These are phyloP conservation scores for Crotalus viridis DNA, from an alignment of 2,113 vertebrate genomes.

Conservation along the genomic window DNA sequence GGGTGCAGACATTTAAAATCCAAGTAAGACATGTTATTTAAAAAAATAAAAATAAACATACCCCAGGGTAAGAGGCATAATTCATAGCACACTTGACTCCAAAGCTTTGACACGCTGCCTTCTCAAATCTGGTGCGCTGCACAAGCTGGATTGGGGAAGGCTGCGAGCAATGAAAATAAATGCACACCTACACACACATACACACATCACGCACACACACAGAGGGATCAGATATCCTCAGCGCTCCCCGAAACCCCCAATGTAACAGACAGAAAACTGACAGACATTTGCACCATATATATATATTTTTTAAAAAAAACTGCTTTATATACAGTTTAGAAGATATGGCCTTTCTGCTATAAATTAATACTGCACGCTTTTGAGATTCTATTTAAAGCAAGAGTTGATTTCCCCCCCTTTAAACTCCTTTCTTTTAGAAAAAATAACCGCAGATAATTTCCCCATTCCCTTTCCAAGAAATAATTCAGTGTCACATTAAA, in stretches of 20 bases:
- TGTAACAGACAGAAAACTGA: constrained; percentile 72
- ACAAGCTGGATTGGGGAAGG: constrained; percentile 57
- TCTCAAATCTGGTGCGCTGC: background rate
- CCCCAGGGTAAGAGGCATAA: constrained; percentile 72
- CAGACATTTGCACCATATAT: constrained; percentile 74
- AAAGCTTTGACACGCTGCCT: background rate
- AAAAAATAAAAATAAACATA: constrained; percentile 51
- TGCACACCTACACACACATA: constrained; percentile 51
- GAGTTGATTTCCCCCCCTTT: constrained; percentile 54
- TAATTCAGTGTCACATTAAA: background rate
- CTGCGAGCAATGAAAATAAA: constrained; percentile 73
- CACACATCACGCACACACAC: constrained; percentile 47
- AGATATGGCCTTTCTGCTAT: constrained; percentile 73
- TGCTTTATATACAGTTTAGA: constrained; percentile 81
- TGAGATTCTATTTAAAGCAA: constrained; percentile 71
- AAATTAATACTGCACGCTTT: constrained; percentile 77
- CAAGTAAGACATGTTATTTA: constrained; percentile 65
- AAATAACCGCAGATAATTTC: constrained; percentile 46
- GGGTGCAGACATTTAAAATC: constrained; percentile 62
- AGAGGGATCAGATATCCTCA: constrained; percentile 2
- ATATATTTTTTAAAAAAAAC: constrained; percentile 25
- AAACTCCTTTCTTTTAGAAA: constrained; percentile 50
- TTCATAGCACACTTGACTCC: constrained; percentile 72
- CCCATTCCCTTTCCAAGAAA: background rate
- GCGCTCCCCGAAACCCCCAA: constrained; percentile 24